Evolutionary conservation across 2,888 invertebrate genomes (phyloP).

Genomic region (Spisula subtruncata): DNA sequence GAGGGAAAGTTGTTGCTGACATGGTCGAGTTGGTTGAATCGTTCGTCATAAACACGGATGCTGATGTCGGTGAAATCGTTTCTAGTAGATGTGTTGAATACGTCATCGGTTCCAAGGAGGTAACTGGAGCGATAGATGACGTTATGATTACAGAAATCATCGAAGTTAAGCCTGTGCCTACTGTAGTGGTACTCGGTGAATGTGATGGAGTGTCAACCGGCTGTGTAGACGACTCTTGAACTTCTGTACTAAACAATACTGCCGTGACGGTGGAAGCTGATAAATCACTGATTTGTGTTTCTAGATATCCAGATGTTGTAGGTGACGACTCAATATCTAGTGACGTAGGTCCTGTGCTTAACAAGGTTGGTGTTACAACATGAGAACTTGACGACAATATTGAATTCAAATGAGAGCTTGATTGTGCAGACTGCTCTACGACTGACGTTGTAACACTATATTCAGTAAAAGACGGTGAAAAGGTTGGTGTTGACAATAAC

Average conservation of each 20-base stretch:
- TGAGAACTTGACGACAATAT: conserved; percentile 4
- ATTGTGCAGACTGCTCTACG: neutral
- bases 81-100: neutral
- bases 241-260: neutral
- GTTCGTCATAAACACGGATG: neutral
- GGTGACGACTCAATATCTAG: neutral
- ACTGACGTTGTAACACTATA: neutral
- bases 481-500: neutral
- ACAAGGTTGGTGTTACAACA: neutral
- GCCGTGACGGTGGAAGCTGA: conserved; percentile 15
- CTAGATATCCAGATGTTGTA: neutral
- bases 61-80: neutral
- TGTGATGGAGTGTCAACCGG: neutral
- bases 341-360: too few relatives aligned
- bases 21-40: neutral
- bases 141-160: neutral
- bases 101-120: neutral
- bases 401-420: neutral
- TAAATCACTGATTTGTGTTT: neutral
- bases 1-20: neutral
- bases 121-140: conserved; percentile 9
- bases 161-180: neutral
- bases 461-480: neutral
- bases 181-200: neutral
- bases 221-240: neutral